Evolutionary conservation across 2,888 invertebrate species (phyloP).

Genomic region (Cryptocephalus moraei): DNA sequence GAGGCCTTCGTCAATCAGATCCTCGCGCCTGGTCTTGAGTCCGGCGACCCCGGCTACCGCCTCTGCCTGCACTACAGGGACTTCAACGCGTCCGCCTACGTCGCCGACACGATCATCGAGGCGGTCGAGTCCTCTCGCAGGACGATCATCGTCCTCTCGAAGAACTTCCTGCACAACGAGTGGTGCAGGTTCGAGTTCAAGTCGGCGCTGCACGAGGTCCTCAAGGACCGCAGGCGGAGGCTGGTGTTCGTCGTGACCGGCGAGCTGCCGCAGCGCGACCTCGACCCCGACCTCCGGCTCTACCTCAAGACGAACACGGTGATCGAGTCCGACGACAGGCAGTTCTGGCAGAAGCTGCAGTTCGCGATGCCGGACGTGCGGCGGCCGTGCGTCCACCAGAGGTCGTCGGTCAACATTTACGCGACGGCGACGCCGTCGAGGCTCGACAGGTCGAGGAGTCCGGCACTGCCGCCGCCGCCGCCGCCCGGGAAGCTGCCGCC

Average conservation of each 20-base stretch:
- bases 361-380: slow-evolving; percentile 80
- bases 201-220: slow-evolving; percentile 81
- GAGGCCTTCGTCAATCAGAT: slow-evolving; percentile 85
- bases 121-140: slow-evolving; percentile 85
- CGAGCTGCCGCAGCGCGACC: slow-evolving; percentile 77
- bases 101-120: slow-evolving; percentile 86
- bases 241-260: slow-evolving; percentile 85
- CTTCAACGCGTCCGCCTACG: slow-evolving; percentile 77
- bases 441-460: slow-evolving; percentile 45
- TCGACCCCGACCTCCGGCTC: slow-evolving; percentile 82
- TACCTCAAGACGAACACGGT: slow-evolving; percentile 86
- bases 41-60: slow-evolving; percentile 69
- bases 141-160: slow-evolving; percentile 82
- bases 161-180: slow-evolving; percentile 89
- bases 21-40: slow-evolving; percentile 78
- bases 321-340: slow-evolving; percentile 87
- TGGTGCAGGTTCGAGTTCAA: slow-evolving; percentile 95
- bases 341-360: slow-evolving; percentile 94
- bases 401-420: slow-evolving; percentile 62
- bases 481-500: slow-evolving; percentile 53
- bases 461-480: slow-evolving; percentile 49
- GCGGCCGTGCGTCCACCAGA: slow-evolving; percentile 51
- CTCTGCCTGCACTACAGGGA: slow-evolving; percentile 88
- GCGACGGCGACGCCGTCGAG: slow-evolving; percentile 46
- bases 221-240: slow-evolving; percentile 75